Evolutionary conservation across 2,113 vertebrate species (phyloP).

Genomic region (Alectura lathami): DNA sequence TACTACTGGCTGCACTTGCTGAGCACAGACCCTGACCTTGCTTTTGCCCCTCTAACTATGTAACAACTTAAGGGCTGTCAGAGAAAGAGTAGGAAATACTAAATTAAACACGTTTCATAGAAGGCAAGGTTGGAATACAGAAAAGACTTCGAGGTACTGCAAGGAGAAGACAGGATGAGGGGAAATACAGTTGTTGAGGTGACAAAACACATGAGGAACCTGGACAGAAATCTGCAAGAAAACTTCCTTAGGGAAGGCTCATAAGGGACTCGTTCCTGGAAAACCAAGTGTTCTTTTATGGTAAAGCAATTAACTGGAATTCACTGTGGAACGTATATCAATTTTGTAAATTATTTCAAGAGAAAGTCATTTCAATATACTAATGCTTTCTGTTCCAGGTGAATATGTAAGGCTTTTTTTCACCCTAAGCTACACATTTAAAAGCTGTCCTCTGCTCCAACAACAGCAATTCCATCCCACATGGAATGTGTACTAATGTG

Average conservation of each 20-base stretch:
- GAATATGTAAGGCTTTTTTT: background rate
- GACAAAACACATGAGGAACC: background rate
- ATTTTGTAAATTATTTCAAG: slow-evolving; percentile 49
- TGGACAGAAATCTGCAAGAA: background rate
- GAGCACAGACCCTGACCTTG: background rate
- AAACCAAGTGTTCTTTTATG: background rate
- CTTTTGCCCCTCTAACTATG: background rate
- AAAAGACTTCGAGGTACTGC: background rate
- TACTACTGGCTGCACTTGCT: background rate
- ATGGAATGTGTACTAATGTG: too few species aligned
- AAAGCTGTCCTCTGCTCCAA: slow-evolving; percentile 37
- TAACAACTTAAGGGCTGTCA: background rate
- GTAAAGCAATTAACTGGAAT: slow-evolving; percentile 29
- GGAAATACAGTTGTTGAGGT: background rate
- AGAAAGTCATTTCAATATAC: slow-evolving; percentile 37
- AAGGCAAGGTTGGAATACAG: background rate
- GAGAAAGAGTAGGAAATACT: background rate
- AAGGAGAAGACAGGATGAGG: background rate
- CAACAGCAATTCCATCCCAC: slow-evolving; percentile 54
- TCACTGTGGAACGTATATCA: slow-evolving; percentile 3
- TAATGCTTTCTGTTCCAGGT: slow-evolving; percentile 35
- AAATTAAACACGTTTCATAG: background rate
- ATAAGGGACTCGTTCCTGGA: background rate
- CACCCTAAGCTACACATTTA: background rate
- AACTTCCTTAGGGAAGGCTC: background rate